Percentiles rank a stretch among this genome's conserved stretches.
phyloP scores from a whole-genome alignment of 2,797 vertebrate genomes.

The Otolemur crassicaudatus region DNA sequence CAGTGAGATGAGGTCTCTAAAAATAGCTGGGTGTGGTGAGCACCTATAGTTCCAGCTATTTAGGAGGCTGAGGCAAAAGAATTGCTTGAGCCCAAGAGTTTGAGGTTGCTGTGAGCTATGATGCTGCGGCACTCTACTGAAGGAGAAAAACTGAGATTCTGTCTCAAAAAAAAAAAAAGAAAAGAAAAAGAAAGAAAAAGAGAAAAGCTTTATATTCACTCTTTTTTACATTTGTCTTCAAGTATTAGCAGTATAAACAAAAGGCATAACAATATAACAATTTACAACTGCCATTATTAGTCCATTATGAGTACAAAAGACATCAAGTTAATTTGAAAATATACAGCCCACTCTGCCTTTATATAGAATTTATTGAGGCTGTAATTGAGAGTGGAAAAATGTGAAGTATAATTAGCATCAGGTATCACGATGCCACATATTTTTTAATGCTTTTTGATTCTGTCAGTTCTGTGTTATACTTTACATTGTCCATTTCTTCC shows the following conservation, averaged over 20 bases:
- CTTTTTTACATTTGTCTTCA: neutral
- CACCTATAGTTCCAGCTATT: too few species aligned
- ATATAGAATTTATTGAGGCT: neutral
- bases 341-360: neutral
- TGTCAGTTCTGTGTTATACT: neutral
- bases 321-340: constrained; percentile 1
- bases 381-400: neutral
- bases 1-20: too few species aligned
- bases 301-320: neutral
- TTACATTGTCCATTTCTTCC: neutral
- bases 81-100: neutral
- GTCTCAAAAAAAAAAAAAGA: neutral
- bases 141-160: neutral
- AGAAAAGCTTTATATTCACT: constrained; percentile 26
- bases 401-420: neutral
- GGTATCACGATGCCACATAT: neutral
- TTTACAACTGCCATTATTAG: neutral
- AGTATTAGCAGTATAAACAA: neutral
- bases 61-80: neutral
- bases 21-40: too few species aligned
- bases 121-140: neutral
- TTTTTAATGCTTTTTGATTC: constrained; percentile 8
- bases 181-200: neutral
- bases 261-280: neutral
- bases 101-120: neutral